Base-by-base conservation (phyloP, 2,113 vertebrate genomes). In the Mirounga angustirostris region DNA sequence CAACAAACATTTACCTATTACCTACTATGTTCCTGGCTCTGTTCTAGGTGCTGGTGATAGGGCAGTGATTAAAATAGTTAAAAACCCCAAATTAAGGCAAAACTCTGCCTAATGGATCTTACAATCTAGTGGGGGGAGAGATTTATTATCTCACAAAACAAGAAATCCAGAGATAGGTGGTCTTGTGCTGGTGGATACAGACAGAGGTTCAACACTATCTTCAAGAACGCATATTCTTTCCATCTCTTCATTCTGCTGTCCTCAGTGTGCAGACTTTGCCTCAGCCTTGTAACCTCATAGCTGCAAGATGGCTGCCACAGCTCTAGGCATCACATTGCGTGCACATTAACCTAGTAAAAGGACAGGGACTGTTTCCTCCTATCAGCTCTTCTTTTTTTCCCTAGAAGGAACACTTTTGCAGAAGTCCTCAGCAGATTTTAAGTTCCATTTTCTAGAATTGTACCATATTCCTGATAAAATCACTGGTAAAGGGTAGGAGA, bases 401-500 rank as follows among this genome's bases (percentile, higher is more conserved):
- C 18, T 67, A 89, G 69, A 65, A 78, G 79, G 59, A 89, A 89
- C 84, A 69, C 18, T 52, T 79, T 24, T 9, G 84, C 19, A 54
- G 78, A 93, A 83, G 40, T 52, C 33, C 40, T 61, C 40, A 89
- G 69, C n/a, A 50, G 50, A 84, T 54, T 96, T 93, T 43, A 52
- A 84, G 79, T 93, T 73, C 40, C n/a, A 71, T 89, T 79, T 89
- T 89, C 67, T 83, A 88, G 58, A 58, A 89, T 65, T 36, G 22
- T 67, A 22, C 76, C 84, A 59, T 36, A 84, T 40, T 93, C 40
- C 59, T 89, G 73, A 93, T 52, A 93, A 89, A 78, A 84, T 89
- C 50, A 43, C 50, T 69, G 50, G 40, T 10, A 26, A 58, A 89
- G 24, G 10, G 67, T 83, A 89, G 58, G 43, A 78, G 89, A 61